Evolutionary conservation across 2,113 vertebrate genomes (phyloP).

Genomic region (Oreocharis arfaki): DNA sequence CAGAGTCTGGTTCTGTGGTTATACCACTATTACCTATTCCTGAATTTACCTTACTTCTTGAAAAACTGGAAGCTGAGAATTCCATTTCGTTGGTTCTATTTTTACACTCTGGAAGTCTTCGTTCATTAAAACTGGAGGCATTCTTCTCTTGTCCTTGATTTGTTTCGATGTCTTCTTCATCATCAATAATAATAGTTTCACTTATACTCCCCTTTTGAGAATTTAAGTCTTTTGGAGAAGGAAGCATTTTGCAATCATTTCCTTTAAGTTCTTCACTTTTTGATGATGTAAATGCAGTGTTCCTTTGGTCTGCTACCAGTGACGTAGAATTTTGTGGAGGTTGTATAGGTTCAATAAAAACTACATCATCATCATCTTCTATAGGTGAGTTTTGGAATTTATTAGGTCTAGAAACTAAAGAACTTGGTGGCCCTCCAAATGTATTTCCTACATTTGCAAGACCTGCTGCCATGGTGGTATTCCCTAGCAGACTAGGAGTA

Average conservation of each 20-base stretch:
- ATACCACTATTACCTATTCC: conserved; percentile 80
- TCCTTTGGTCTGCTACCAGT: conserved; percentile 70
- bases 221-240: conserved; percentile 73
- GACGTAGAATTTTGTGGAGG: conserved; percentile 65
- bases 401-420: conserved; percentile 74
- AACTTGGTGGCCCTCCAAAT: conserved; percentile 72
- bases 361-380: conserved; percentile 89
- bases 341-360: conserved; percentile 86
- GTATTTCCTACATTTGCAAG: conserved; percentile 81
- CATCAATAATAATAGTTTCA: conserved; percentile 97
- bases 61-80: conserved; percentile 79
- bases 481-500: conserved; percentile 70
- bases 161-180: conserved; percentile 88
- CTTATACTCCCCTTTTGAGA: conserved; percentile 80
- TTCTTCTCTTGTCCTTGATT: conserved; percentile 80
- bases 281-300: conserved; percentile 60
- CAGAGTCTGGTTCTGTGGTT: conserved; percentile 94
- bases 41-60: conserved; percentile 82
- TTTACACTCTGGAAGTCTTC: conserved; percentile 76
- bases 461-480: conserved; percentile 83
- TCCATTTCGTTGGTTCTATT: conserved; percentile 76
- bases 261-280: conserved; percentile 76
- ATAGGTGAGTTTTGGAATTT: conserved; percentile 74
- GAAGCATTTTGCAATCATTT: conserved; percentile 73
- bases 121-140: conserved; percentile 73